Percentiles rank a stretch among this genome's conserved stretches.
Evolutionary conservation across 2,888 invertebrate species (phyloP).

Genomic region (Machimus rusticus): DNA sequence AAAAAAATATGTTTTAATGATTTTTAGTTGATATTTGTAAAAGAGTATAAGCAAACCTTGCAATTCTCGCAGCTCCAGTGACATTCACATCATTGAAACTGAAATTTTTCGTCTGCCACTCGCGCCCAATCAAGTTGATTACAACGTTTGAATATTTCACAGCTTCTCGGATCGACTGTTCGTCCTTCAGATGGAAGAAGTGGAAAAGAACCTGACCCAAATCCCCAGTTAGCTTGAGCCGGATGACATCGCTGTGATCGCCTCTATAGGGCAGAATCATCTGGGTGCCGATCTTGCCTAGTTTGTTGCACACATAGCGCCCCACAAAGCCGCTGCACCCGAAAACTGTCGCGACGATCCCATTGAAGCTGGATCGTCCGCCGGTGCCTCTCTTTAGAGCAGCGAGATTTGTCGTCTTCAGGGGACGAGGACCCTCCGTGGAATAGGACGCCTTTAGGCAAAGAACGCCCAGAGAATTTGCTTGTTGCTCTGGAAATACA

Average conservation of each 20-base stretch:
- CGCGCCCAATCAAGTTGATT: conserved; percentile 90
- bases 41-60: conserved; percentile 65
- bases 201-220: conserved; percentile 93
- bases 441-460: conserved; percentile 56
- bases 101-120: conserved; percentile 92
- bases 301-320: conserved; percentile 82
- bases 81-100: conserved; percentile 87
- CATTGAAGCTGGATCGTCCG: conserved; percentile 95
- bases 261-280: conserved; percentile 92
- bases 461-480: conserved; percentile 57
- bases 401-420: conserved; percentile 68
- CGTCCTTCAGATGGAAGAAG: conserved; percentile 84
- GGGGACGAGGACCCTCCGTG: conserved; percentile 57
- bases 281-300: conserved; percentile 89
- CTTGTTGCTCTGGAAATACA: conserved; percentile 54
- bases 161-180: conserved; percentile 82
- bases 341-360: conserved; percentile 97
- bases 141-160: conserved; percentile 97
- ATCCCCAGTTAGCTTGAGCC: conserved; percentile 88
- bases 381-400: conserved; percentile 84
- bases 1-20: neutral
- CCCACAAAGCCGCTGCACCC: conserved; percentile 92
- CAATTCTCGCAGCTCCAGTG: conserved; percentile 82
- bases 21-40: neutral
- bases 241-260: conserved; percentile 80